phyloP scores from a whole-genome alignment of 2,113 vertebrate species.

The Ia io region DNA sequence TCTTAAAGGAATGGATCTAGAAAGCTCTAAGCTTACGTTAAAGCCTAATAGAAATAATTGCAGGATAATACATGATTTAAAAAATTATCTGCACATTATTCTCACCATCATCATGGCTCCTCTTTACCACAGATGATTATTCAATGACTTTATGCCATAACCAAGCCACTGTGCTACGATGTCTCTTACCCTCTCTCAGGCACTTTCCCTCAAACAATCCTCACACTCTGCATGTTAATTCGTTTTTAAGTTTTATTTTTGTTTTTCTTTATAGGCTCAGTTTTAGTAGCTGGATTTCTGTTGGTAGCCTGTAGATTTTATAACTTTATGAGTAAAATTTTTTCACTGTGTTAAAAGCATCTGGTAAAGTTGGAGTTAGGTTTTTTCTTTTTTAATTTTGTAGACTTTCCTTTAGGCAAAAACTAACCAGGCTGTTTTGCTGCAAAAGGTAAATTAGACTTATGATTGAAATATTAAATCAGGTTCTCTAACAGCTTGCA shows the following conservation, averaged over 20 bases:
- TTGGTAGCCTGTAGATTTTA: conserved; percentile 57
- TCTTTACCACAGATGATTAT: background rate
- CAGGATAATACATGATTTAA: background rate
- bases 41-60: background rate
- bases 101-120: background rate
- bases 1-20: background rate
- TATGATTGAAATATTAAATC: conserved; percentile 47
- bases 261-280: conserved; percentile 37
- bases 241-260: conserved; percentile 45
- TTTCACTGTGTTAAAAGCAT: conserved; percentile 54
- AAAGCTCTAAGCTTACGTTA: background rate
- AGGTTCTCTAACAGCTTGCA: background rate
- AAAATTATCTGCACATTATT: background rate
- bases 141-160: background rate
- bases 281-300: conserved; percentile 60
- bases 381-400: conserved; percentile 19
- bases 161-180: background rate
- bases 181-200: background rate
- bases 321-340: conserved; percentile 39
- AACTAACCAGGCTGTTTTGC: background rate
- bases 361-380: conserved; percentile 35
- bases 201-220: background rate
- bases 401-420: conserved; percentile 47
- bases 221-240: background rate
- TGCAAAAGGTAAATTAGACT: conserved; percentile 41